These are phyloP conservation scores for Incurvaria masculella DNA, from an alignment of 2,888 invertebrate genomes.

Conservation along the genomic window DNA sequence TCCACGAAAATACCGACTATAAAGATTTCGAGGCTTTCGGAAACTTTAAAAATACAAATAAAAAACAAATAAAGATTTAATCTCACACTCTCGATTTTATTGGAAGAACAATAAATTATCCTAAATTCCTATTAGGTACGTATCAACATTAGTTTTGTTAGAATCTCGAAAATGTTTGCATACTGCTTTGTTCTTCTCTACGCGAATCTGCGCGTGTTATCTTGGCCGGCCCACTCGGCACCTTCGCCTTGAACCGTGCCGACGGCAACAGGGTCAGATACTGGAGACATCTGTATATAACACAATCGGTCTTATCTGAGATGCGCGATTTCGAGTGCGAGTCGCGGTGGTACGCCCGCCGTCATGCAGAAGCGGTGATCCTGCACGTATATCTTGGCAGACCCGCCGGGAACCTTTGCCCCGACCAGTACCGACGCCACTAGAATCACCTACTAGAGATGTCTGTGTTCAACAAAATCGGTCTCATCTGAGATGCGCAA, in stretches of 20 bases:
- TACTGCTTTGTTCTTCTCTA: no score
- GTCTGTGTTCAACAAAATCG: no score
- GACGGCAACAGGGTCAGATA: conserved; percentile 68
- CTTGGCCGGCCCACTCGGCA: conserved; percentile 76
- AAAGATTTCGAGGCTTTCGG: no score
- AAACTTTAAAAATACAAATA: no score
- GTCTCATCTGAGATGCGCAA: conserved; percentile 64
- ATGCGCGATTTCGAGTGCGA: conserved; percentile 67
- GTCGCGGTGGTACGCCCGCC: conserved; percentile 76
- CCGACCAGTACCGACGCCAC: conserved; percentile 67
- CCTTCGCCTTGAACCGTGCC: conserved; percentile 69
- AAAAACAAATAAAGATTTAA: no score
- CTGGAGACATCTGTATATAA: no score
- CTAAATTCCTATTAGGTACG: no score
- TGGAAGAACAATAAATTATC: no score
- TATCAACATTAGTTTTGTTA: no score
- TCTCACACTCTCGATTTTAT: no score
- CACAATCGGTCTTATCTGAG: conserved; percentile 63
- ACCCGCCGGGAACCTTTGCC: conserved; percentile 76
- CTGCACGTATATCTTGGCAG: conserved; percentile 79
- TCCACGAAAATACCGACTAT: no score
- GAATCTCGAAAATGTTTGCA: no score
- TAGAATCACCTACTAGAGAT: conserved; percentile 69
- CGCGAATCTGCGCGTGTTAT: conserved; percentile 79
- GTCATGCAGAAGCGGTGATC: conserved; percentile 81